Percentiles rank a stretch among this genome's conserved stretches.
Conservation (phyloP, 2,113 vertebrate species). For the Rhinoderma darwinii region DNA sequence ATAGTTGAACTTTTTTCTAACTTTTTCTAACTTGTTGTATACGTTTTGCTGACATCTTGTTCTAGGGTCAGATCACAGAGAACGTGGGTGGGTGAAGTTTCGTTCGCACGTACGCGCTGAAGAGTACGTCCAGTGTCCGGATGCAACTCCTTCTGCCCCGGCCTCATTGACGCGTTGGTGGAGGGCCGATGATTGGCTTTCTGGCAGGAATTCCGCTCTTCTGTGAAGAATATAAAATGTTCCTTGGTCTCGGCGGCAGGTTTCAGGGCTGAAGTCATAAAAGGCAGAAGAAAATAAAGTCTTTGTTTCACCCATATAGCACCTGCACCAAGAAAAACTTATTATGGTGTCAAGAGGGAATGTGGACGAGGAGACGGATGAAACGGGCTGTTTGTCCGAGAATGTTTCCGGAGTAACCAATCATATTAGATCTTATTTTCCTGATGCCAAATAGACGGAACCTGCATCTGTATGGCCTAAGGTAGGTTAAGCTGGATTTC, state of each 20-base stretch:
- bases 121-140: background rate
- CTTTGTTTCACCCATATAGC: background rate
- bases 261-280: background rate
- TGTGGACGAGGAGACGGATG: background rate
- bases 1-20: too few relatives aligned
- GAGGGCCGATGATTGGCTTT: background rate
- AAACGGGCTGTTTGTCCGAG: too few relatives aligned
- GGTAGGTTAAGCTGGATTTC: too few relatives aligned
- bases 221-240: background rate
- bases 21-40: too few relatives aligned
- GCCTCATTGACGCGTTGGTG: background rate
- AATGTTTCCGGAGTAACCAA: too few relatives aligned
- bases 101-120: background rate
- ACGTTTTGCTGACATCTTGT: background rate
- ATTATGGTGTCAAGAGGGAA: background rate
- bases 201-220: background rate
- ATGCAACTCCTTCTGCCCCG: background rate
- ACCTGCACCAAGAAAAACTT: background rate
- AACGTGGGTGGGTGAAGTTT: background rate
- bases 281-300: background rate
- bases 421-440: too few relatives aligned
- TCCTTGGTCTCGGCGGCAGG: background rate
- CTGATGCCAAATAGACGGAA: too few relatives aligned
- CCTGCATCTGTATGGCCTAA: too few relatives aligned
- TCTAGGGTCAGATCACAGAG: background rate